Evolutionary conservation across 2,797 vertebrate genomes (phyloP), one percentile per base, ranked within the genome.

Genomic region (Rhabdomys pumilio): DNA sequence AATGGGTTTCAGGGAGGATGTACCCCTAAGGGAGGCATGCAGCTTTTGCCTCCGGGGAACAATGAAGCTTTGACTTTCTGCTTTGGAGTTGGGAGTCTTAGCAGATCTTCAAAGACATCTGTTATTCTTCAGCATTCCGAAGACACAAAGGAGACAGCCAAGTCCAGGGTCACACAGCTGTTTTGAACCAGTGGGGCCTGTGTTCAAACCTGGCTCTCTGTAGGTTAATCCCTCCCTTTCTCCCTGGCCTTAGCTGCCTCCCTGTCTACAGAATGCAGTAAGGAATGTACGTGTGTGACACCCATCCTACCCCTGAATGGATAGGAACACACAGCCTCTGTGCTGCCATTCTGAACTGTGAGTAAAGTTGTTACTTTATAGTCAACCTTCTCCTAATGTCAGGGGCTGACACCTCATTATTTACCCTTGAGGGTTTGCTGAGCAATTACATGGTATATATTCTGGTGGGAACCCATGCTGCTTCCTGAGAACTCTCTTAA

Each of bases 361-460:
- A 87, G 92, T 89, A n/a, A 95, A 44, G 65, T 44, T 53, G 82
- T 94, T 95, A 91, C 79, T 96, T 93, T 95, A 61, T 77, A 91
- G n/a, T 44, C 59, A 91, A 82, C 67, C 83, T 97, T 85, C 86
- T 79, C 91, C 73, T 86, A 95, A 96, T 92, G 87, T 94, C 93
- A 93, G 84, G 41, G 55, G 92, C 77, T 93, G 92, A 96, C 97
- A 96, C 75, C 75, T 89, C 90, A 75, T 94, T 89, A 85, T 86
- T 96, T 90, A 95, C 84, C 38, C 80, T 82, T 67, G 84, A 53
- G 90, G 93, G 90, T 97, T 93, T 96, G 95, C 53, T 92, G 89
- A 97, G 93, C 94, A 96, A 89, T 97, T 85, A 82, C 4, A 76
- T 77, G 75, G 65, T 94, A 67, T 94, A 82, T 53, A 17, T 38